Base-by-base conservation (phyloP, 2,113 vertebrate species). In the Hemiprocne comata region DNA sequence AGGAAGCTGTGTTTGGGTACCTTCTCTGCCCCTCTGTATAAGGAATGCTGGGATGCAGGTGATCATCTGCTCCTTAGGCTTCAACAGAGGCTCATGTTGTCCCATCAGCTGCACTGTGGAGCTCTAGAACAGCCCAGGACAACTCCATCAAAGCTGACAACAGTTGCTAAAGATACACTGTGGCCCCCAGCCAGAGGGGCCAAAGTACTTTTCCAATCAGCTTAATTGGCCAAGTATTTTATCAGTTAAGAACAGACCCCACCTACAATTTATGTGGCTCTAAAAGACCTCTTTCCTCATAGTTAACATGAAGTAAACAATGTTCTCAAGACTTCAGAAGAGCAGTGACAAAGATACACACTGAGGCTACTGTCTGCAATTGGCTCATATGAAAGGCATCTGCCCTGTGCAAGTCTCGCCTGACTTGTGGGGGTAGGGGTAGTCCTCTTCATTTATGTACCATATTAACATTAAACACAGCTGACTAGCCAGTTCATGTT, bases 401-500 rank as follows among this genome's bases (percentile, higher is more conserved):
- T 61, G 53, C 36, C 38, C 40, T 31, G 23, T 25, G 13, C 31
- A 87, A 92, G 25, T 34, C 2, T 65, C 55, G 57, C 25, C 51
- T 57, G 36, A 44, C 60, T 61, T 19, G 16, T 33, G 9, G 33
- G 31, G 70, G n/a, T 25, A 8, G 15, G 18, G 50, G 20, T 50
- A 86, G 60, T 72, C 85, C 42, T 67, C 76, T 73, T 84, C 7
- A 13, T 71, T 80, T 94, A 73, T 50, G 71, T 76, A 33, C 60
- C 18, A n/a, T 38, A 91, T 62, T 94, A 95, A 89, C 84, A 84
- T 84, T 94, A 95, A 96, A 61, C 80, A 77, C 18, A 88, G 64
- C 84, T 97, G 92, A 96, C 93, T 94, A 90, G 50, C 70, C 87
- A 90, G 71, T 36, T 97, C 93, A 75, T 38, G 75, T 96, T 91